Conservation (phyloP, 2,797 vertebrate genomes). For the Sitta carolinensis region DNA sequence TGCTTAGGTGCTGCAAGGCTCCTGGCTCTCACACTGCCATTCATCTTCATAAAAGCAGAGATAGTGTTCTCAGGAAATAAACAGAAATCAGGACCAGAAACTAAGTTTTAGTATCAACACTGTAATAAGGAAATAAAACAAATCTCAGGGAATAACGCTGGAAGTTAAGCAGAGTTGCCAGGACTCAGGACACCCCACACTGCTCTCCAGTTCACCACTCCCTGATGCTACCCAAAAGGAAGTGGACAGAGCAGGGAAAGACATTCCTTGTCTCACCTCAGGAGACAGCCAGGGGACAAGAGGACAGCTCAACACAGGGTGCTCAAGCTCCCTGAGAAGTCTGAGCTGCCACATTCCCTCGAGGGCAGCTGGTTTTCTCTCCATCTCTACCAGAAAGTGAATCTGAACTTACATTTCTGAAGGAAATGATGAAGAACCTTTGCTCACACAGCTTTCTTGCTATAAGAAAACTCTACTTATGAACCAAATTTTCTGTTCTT, state of each 20-base stretch:
- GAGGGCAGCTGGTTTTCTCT: not conserved
- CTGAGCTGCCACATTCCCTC: fast-evolving
- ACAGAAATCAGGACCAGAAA: not conserved
- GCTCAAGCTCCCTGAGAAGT: not conserved
- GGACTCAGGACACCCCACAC: not conserved
- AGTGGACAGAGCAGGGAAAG: not conserved
- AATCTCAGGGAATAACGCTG: not conserved
- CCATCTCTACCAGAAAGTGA: not conserved
- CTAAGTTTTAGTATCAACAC: not conserved
- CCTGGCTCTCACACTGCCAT: not conserved
- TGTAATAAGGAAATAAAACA: not conserved
- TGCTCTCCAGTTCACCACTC: not conserved
- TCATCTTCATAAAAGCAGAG: not conserved
- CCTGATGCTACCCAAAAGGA: not conserved
- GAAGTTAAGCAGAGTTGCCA: not conserved
- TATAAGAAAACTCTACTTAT: not conserved
- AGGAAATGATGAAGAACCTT: not conserved
- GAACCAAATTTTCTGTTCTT: not conserved
- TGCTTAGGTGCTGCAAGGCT: not conserved
- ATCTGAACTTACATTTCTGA: not conserved
- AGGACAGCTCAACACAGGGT: not conserved
- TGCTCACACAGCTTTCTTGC: not conserved
- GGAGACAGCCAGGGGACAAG: not conserved
- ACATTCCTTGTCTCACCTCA: not conserved
- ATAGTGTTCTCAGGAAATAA: not conserved